Evolutionary conservation across 2,888 invertebrate species (phyloP), one percentile per base, ranked within the genome.

Genomic region (Eurytoma adleriae): DNA sequence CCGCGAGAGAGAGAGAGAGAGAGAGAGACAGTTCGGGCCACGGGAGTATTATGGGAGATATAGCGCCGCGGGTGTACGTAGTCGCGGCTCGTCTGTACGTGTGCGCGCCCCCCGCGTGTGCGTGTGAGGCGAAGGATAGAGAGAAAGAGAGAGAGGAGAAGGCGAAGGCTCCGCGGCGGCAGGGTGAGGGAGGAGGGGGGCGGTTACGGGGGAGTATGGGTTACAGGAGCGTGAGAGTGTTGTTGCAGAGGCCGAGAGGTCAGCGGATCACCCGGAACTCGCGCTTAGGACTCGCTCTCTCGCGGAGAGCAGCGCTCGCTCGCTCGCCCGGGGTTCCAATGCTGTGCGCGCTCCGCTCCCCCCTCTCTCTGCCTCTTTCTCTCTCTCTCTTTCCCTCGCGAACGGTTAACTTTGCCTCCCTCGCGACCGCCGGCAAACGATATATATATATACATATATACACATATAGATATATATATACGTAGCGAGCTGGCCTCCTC

Each of bases 181-280:
- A 24, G 24, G 24, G 24, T 24, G 24, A 24, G 24, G 24, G 24
- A 24, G 24, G 73, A 10, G 62, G 70, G 64, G 64, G 52, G 54
- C 86, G 85, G 86, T 87, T 87, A 88, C 78, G 89, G 87, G 87
- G 88, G 88, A 88, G 90, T 90, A 89, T 90, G 90, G 90, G 90
- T 90, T 90, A 90, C 90, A 90, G 90, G 90, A 90, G 90, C 90
- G 90, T 90, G 90, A 90, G 90, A 90, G 90, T 90, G 90, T 90
- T 90, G 90, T 89, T 89, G 90, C 88, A 90, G 89, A 90, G 90
- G 90, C 90, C 90, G 90, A 89, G 90, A 90, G 90, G 90, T 90
- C 90, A 90, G 90, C 90, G 90, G 90, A 90, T 90, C 90, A 90
- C 90, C 90, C 90, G 90, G 90, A 90, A 90, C 90, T 90, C 90